Conservation (phyloP, 2,797 vertebrate species). For the Silurus lanzhouensis region DNA sequence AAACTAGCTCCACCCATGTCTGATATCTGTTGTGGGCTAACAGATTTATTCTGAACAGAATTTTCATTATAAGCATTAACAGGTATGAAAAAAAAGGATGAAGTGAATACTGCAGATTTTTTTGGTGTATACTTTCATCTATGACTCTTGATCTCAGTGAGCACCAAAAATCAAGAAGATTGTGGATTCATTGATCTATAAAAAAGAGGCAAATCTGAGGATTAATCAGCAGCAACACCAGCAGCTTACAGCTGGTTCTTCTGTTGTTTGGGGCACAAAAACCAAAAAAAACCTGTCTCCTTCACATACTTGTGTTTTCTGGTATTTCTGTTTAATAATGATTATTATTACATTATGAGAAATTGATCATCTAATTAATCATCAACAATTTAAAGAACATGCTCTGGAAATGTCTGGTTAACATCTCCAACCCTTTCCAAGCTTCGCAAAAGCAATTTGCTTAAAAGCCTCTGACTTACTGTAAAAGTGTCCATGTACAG, state of each 20-base stretch:
- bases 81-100: background rate
- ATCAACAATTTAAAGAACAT: constrained; percentile 8
- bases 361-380: background rate
- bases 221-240: background rate
- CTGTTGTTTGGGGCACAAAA: background rate
- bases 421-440: constrained; percentile 42
- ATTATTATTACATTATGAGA: too few relatives aligned
- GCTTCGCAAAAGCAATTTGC: constrained; percentile 64
- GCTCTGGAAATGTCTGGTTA: constrained; percentile 2
- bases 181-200: background rate
- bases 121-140: background rate
- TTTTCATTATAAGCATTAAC: background rate
- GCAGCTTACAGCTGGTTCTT: background rate
- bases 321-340: too few relatives aligned
- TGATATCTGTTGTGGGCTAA: background rate
- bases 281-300: background rate
- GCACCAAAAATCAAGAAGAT: background rate
- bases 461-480: constrained; percentile 67
- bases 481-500: constrained; percentile 47
- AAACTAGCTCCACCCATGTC: background rate
- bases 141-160: background rate
- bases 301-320: too few relatives aligned
- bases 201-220: background rate
- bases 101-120: too few relatives aligned
- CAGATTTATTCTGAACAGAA: background rate